Evolutionary conservation across 92 coral and sea anemone species (phyloP).

Genomic region (Zoanthus solanderi): DNA sequence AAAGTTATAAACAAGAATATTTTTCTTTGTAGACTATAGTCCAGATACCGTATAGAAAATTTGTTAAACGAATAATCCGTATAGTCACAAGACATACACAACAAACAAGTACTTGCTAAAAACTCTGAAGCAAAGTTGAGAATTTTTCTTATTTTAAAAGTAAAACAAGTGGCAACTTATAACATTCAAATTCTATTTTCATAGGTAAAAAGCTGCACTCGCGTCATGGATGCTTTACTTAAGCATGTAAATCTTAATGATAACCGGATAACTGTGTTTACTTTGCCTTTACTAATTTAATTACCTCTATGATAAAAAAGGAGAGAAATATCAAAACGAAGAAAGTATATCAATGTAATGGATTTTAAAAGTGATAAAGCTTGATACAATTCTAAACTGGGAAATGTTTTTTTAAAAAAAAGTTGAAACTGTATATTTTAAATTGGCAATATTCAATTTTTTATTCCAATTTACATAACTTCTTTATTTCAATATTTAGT

Average conservation of each 20-base stretch:
- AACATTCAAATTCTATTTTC: not conserved
- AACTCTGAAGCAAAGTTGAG: not conserved
- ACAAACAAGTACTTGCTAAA: not conserved
- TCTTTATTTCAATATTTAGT: slow-evolving; percentile 20
- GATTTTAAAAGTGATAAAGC: not conserved
- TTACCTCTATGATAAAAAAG: not conserved
- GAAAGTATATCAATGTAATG: not conserved
- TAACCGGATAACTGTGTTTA: not conserved
- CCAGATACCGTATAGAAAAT: not conserved
- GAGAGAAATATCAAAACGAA: not conserved
- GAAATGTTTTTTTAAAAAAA: no score
- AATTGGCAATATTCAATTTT: not conserved
- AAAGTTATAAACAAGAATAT: not conserved
- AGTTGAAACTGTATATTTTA: not conserved
- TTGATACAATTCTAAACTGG: not conserved
- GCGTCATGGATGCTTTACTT: not conserved
- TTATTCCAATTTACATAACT: not conserved
- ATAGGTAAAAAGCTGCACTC: no score
- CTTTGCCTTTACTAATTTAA: not conserved
- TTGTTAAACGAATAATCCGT: not conserved
- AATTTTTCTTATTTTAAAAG: not conserved
- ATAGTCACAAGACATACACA: not conserved
- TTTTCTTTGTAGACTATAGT: not conserved
- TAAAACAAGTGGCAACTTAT: not conserved
- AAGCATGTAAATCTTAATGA: not conserved